Percentiles rank a stretch among this genome's conserved stretches.
These are phyloP conservation scores for Blera fallax DNA, from an alignment of 2,888 invertebrate genomes.

Conservation along the genomic window DNA sequence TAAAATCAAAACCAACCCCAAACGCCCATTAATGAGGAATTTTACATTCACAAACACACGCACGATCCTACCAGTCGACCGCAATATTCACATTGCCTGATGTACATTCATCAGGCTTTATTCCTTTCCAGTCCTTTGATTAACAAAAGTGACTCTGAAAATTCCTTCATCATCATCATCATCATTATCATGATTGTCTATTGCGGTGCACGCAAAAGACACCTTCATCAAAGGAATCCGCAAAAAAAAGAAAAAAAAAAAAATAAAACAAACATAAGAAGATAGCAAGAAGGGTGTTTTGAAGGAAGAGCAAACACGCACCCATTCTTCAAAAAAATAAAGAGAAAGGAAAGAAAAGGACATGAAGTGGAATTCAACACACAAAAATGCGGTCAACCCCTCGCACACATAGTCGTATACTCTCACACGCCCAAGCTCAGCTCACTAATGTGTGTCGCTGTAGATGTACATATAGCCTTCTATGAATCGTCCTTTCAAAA, in stretches of 20 bases:
- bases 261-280: conserved; percentile 9
- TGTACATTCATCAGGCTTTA: conserved; percentile 39
- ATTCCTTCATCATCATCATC: conserved; percentile 48
- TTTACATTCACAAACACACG: conserved; percentile 10
- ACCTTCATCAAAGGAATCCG: conserved; percentile 53
- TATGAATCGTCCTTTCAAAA: conserved; percentile 32
- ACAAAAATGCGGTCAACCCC: conserved; percentile 66
- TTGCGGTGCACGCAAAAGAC: conserved; percentile 63
- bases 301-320: conserved; percentile 55
- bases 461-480: not conserved
- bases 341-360: conserved; percentile 49
- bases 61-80: not conserved
- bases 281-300: conserved; percentile 14
- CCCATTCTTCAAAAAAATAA: conserved; percentile 28
- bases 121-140: conserved; percentile 47
- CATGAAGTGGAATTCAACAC: conserved; percentile 40
- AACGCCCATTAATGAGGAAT: conserved; percentile 34
- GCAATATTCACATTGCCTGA: conserved; percentile 30
- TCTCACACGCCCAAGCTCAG: not conserved
- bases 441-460: not conserved
- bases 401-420: not conserved
- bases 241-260: not conserved
- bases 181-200: conserved; percentile 57
- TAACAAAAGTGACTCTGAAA: conserved; percentile 66
- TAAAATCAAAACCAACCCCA: conserved; percentile 2